A percentile compares a stretch with the other conserved stretches of the same genome.
Conservation (phyloP, 2,888 invertebrate genomes). For the Isoperla grammatica region DNA sequence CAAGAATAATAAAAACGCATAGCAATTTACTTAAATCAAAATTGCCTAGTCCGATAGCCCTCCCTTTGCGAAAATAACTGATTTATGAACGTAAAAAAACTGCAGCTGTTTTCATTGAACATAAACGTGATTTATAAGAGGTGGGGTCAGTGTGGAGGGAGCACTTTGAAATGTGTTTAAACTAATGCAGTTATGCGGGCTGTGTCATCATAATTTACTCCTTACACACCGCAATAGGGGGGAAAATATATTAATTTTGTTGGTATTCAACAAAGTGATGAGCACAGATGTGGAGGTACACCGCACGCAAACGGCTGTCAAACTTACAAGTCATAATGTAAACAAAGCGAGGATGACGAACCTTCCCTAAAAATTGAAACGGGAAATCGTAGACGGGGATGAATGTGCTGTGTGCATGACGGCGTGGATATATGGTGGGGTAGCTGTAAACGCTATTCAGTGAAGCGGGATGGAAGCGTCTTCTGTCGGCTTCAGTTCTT, state of each 20-base stretch:
- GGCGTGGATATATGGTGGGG: background rate
- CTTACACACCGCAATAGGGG: background rate
- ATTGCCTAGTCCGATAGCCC: too few species aligned
- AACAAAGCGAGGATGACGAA: too few species aligned
- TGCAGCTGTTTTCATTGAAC: slow-evolving; percentile 13
- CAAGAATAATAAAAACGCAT: too few species aligned
- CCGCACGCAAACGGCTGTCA: background rate
- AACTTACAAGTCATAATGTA: background rate
- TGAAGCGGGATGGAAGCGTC: too few species aligned
- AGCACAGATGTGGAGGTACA: background rate
- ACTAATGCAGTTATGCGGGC: slow-evolving; percentile 16
- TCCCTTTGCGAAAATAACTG: background rate
- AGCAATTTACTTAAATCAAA: too few species aligned
- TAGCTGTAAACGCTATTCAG: too few species aligned
- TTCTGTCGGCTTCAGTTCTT: too few species aligned
- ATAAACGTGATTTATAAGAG: slow-evolving; percentile 8
- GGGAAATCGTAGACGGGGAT: background rate
- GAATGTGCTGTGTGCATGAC: background rate
- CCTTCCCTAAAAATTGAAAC: background rate
- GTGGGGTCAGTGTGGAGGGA: background rate
- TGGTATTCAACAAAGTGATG: background rate
- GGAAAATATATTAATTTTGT: slow-evolving; percentile 6
- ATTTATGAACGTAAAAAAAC: background rate
- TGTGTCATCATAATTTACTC: slow-evolving; percentile 14
- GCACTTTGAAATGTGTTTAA: background rate